These are phyloP conservation scores for Pangasius macronema DNA, from an alignment of 2,797 vertebrate genomes.

Conservation along the genomic window DNA sequence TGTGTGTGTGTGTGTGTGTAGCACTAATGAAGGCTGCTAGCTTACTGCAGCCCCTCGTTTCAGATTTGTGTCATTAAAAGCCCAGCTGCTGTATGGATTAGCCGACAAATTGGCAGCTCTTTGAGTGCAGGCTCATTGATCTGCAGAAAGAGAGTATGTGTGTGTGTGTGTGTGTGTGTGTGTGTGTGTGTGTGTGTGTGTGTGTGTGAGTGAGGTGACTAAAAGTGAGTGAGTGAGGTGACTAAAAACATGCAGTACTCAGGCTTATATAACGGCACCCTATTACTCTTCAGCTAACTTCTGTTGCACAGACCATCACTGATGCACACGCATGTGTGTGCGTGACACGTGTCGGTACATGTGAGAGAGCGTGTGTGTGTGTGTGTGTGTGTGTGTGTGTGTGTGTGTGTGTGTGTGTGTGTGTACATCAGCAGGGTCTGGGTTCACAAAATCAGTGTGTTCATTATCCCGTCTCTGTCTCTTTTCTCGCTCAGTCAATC, in stretches of 20 bases:
- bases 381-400: constrained; percentile 8
- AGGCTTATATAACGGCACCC: constrained; percentile 33
- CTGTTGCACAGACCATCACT: constrained; percentile 6
- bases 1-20: constrained; percentile 1
- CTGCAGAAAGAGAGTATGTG: not conserved
- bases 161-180: not conserved
- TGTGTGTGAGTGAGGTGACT: not conserved
- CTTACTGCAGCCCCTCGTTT: constrained; percentile 54
- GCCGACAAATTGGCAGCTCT: constrained; percentile 42
- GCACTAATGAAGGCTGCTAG: constrained; percentile 60
- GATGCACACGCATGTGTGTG: constrained; percentile 12
- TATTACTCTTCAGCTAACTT: constrained; percentile 37
- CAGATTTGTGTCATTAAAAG: constrained; percentile 67
- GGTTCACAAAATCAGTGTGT: not conserved
- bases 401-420: constrained; percentile 2
- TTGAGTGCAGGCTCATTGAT: constrained; percentile 21
- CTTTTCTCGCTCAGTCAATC: not conserved
- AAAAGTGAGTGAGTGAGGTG: not conserved
- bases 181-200: not conserved
- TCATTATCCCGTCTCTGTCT: not conserved
- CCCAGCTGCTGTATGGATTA: constrained; percentile 60
- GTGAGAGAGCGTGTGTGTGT: not conserved
- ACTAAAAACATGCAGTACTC: not conserved
- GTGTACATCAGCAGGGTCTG: not conserved
- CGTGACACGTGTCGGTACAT: constrained; percentile 43